A percentile compares a stretch with the other conserved stretches of the same genome.
phyloP scores from a whole-genome alignment of 2,888 invertebrate genomes.

The Parthenolecanium corni region DNA sequence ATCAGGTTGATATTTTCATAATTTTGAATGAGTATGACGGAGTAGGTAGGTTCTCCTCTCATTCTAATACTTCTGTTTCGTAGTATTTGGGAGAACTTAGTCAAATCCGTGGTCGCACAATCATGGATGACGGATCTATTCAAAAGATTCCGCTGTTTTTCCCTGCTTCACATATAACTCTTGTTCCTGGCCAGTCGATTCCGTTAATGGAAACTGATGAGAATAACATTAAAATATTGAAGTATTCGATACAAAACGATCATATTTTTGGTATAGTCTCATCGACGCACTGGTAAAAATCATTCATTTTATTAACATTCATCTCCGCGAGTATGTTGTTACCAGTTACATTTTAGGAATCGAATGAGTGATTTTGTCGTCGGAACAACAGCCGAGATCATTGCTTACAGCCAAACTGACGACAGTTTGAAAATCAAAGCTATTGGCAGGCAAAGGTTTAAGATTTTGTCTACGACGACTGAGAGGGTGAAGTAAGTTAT shows the following conservation, averaged over 20 bases:
- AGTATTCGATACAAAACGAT: conserved; percentile 46
- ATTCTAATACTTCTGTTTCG: background rate
- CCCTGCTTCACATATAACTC: conserved; percentile 36
- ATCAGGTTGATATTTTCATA: background rate
- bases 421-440: conserved; percentile 56
- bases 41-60: no score
- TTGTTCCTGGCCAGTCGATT: conserved; percentile 40
- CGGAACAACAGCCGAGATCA: conserved; percentile 56
- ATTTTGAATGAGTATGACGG: no score
- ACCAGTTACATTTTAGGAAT: background rate
- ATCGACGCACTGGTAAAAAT: conserved; percentile 1
- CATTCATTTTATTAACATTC: background rate
- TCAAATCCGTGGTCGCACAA: conserved; percentile 36
- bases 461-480: conserved; percentile 39
- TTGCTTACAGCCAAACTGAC: conserved; percentile 44
- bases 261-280: conserved; percentile 48
- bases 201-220: conserved; percentile 38
- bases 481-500: conserved; percentile 7
- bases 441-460: conserved; percentile 63
- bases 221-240: conserved; percentile 47
- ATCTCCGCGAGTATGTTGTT: no score
- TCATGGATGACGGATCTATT: conserved; percentile 37
- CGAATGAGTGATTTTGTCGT: conserved; percentile 33
- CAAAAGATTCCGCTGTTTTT: conserved; percentile 40
- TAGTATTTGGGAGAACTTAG: conserved; percentile 34